Percentiles rank a stretch among this genome's conserved stretches.
Evolutionary conservation across 2,113 vertebrate genomes (phyloP).

Genomic region (Dascyllus trimaculatus): DNA sequence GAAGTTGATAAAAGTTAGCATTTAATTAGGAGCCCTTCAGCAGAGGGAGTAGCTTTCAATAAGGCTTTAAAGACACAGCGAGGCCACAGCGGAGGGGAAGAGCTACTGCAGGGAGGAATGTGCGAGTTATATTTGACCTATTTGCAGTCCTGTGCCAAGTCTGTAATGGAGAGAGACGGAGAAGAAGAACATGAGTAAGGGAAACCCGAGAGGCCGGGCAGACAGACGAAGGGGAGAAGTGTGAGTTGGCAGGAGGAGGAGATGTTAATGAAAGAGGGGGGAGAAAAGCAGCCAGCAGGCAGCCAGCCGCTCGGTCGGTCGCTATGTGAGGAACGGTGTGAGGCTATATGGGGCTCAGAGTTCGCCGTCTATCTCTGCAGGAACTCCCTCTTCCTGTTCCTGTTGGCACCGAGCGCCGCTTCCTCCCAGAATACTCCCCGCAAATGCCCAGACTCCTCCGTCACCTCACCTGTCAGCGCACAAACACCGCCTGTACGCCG

Average conservation of each 20-base stretch:
- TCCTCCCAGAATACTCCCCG: constrained; percentile 64
- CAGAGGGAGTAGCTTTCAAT: constrained; percentile 36
- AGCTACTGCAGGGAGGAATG: constrained; percentile 69
- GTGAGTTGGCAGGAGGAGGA: constrained; percentile 53
- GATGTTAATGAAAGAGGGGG: constrained; percentile 9
- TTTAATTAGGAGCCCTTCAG: constrained; percentile 43
- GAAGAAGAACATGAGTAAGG: constrained; percentile 61
- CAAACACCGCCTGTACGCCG: background rate
- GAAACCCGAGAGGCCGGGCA: constrained; percentile 56
- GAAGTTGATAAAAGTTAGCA: constrained; percentile 20
- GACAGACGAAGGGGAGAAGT: constrained; percentile 54
- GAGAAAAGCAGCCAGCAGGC: constrained; percentile 3
- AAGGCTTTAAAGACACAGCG: constrained; percentile 49
- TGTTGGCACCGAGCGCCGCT: constrained; percentile 71
- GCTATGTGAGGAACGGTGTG: constrained; percentile 78
- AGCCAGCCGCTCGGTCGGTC: constrained; percentile 22
- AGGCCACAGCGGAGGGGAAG: constrained; percentile 59
- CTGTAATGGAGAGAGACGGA: constrained; percentile 65
- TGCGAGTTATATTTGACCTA: constrained; percentile 79
- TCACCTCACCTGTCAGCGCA: constrained; percentile 57
- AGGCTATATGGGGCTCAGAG: constrained; percentile 76
- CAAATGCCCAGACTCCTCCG: constrained; percentile 63
- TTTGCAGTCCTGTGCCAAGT: constrained; percentile 66
- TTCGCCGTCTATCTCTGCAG: constrained; percentile 74
- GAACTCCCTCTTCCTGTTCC: constrained; percentile 82